Evolutionary conservation across 2,113 vertebrate species (phyloP).

Genomic region (Zingel zingel): DNA sequence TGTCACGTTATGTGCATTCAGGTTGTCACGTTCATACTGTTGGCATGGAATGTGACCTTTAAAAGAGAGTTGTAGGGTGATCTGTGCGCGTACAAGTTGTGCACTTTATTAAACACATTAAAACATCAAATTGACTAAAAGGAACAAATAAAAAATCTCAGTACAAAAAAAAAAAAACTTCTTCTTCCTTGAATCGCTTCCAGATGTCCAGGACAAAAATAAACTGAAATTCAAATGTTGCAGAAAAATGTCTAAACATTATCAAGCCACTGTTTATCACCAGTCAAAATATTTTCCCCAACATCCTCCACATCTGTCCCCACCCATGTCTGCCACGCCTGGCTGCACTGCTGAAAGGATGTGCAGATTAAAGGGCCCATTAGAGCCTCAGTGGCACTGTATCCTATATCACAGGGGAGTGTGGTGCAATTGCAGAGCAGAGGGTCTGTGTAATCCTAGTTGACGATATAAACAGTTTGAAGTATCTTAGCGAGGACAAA

Average conservation of each 20-base stretch:
- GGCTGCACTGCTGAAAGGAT: constrained; percentile 65
- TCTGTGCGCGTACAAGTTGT: background rate
- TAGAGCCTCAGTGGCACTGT: constrained; percentile 62
- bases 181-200: constrained; percentile 46
- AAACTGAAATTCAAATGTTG: constrained; percentile 69
- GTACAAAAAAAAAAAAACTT: background rate
- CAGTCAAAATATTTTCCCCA: constrained; percentile 78
- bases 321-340: constrained; percentile 55
- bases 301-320: constrained; percentile 68
- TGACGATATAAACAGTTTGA: constrained; percentile 69
- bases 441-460: constrained; percentile 62
- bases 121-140: background rate
- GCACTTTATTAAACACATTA: background rate
- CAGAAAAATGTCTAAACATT: constrained; percentile 78
- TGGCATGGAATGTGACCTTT: background rate
- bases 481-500: constrained; percentile 56
- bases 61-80: background rate
- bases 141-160: background rate
- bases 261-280: constrained; percentile 75
- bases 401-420: constrained; percentile 58
- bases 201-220: constrained; percentile 65
- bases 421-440: constrained; percentile 40
- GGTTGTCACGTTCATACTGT: background rate
- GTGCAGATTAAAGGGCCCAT: constrained; percentile 76
- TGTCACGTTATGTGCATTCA: background rate